Evolutionary conservation across 2,888 invertebrate species (phyloP).

Genomic region (Diachrysia chrysitis): DNA sequence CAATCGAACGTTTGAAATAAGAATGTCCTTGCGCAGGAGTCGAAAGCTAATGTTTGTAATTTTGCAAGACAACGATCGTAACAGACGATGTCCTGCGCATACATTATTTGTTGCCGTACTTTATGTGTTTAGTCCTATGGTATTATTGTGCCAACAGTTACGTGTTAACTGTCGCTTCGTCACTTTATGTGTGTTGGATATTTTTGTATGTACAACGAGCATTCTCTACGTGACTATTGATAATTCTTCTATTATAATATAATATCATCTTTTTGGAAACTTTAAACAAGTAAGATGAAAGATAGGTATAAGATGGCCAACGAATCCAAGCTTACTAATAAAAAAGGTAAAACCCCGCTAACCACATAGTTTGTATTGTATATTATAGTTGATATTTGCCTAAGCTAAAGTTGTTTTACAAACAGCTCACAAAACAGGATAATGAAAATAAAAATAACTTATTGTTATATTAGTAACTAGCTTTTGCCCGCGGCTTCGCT

Average conservation of each 20-base stretch:
- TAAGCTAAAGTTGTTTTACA: not conserved
- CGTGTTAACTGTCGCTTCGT: constrained; percentile 50
- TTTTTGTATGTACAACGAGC: constrained; percentile 36
- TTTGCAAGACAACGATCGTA: constrained; percentile 80
- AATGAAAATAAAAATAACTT: not conserved
- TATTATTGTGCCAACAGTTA: constrained; percentile 60
- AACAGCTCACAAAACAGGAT: not conserved
- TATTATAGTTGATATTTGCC: too few relatives aligned
- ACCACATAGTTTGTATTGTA: constrained; percentile 4
- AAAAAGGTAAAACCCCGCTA: constrained; percentile 2
- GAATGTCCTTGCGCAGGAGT: constrained; percentile 79
- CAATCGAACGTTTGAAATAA: constrained; percentile 62
- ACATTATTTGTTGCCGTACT: constrained; percentile 59
- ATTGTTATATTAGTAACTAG: too few relatives aligned
- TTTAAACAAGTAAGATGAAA: constrained; percentile 24
- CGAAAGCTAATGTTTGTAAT: constrained; percentile 71
- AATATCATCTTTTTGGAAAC: constrained; percentile 27
- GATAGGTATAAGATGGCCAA: constrained; percentile 10
- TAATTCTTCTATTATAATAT: constrained; percentile 33
- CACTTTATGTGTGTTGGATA: constrained; percentile 47
- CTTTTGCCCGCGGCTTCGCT: too few relatives aligned
- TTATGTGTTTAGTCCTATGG: constrained; percentile 57
- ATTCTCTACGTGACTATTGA: constrained; percentile 35
- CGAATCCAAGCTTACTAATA: constrained; percentile 13
- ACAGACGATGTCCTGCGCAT: constrained; percentile 75